Evolutionary conservation across 2,797 vertebrate genomes (phyloP).

Genomic region (Bradypodion pumilum): DNA sequence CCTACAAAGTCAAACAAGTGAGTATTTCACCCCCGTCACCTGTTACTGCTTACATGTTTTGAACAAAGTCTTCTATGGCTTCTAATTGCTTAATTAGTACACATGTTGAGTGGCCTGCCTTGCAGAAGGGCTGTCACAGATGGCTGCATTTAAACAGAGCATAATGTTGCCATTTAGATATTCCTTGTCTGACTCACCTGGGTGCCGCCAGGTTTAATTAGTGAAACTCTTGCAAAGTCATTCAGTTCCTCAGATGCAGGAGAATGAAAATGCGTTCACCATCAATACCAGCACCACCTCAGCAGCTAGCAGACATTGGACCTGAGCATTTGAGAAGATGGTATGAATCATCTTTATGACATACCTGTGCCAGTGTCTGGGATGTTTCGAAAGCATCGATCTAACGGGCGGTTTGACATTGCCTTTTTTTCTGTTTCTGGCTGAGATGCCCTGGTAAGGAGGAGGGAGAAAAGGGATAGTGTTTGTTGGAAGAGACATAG

Average conservation of each 20-base stretch:
- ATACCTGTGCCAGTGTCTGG: neutral
- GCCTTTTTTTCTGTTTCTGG: slow-evolving; percentile 3
- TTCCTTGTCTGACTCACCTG: slow-evolving; percentile 16
- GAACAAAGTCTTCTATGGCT: neutral
- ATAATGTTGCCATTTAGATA: slow-evolving; percentile 23
- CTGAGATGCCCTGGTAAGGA: neutral
- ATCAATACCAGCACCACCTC: neutral
- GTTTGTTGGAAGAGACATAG: neutral
- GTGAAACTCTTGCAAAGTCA: slow-evolving; percentile 34
- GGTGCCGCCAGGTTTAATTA: slow-evolving; percentile 26
- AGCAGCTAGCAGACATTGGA: neutral
- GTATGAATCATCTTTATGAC: neutral
- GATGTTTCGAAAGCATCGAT: neutral
- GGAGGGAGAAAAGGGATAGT: neutral
- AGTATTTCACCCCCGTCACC: neutral
- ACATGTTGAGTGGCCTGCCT: slow-evolving; percentile 1
- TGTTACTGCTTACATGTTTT: neutral
- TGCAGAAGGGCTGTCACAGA: neutral
- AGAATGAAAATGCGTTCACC: slow-evolving; percentile 9
- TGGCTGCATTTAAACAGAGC: neutral
- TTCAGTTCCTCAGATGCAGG: slow-evolving; percentile 15
- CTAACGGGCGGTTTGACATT: neutral
- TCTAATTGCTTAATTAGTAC: slow-evolving; percentile 34
- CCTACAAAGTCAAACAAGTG: neutral
- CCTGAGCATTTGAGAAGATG: neutral